These are phyloP conservation scores for Charadrius vociferus DNA, from an alignment of 2,113 vertebrate species.

Conservation along the genomic window DNA sequence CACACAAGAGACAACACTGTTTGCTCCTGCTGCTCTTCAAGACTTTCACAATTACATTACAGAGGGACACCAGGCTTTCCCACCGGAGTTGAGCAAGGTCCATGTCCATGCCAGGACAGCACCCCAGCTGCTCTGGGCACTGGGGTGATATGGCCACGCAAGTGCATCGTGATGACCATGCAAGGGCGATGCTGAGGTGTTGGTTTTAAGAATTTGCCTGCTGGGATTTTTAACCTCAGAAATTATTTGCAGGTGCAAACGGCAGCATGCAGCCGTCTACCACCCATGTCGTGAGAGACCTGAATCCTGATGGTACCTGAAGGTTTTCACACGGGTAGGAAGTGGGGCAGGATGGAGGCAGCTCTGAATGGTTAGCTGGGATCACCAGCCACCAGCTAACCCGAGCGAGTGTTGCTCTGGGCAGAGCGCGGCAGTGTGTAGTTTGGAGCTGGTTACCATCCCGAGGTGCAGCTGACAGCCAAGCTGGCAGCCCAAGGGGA, in stretches of 20 bases:
- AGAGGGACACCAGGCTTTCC: not conserved
- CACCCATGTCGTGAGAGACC: not conserved
- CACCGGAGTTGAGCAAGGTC: not conserved
- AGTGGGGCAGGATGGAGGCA: not conserved
- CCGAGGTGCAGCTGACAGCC: accelerated
- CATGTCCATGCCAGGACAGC: not conserved
- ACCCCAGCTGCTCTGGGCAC: not conserved
- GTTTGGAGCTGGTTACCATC: not conserved
- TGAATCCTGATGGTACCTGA: not conserved
- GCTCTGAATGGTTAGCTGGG: not conserved
- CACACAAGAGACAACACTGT: not conserved
- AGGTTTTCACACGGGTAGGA: not conserved
- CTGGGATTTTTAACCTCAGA: not conserved
- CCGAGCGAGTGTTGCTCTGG: not conserved
- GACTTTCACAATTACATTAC: not conserved
- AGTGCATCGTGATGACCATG: accelerated
- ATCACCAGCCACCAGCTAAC: not conserved
- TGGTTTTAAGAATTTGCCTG: not conserved
- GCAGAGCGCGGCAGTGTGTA: not conserved
- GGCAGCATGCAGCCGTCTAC: not conserved
- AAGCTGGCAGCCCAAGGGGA: accelerated
- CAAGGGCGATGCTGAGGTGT: not conserved
- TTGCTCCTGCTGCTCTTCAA: not conserved
- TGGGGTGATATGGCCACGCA: not conserved
- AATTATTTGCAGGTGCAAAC: conserved; percentile 2